A percentile compares a stretch with the other conserved stretches of the same genome.
Evolutionary conservation across 92 coral and sea anemone genomes (phyloP).

Genomic region (Bergia puertoricense): DNA sequence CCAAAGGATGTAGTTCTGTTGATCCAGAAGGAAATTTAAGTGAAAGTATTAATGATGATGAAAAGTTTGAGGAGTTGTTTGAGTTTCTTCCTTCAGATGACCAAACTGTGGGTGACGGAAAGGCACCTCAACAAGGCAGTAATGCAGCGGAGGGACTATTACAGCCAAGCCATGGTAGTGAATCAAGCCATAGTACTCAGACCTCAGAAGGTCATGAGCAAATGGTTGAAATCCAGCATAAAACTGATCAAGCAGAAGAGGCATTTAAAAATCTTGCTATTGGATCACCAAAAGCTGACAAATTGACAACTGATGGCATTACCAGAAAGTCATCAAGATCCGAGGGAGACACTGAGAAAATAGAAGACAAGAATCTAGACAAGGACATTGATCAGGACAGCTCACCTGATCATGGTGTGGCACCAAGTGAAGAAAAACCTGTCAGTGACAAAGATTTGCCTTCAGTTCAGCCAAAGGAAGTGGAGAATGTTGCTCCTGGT

Average conservation of each 20-base stretch:
- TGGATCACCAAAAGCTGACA: not conserved
- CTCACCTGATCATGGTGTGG: not conserved
- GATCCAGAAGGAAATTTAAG: not conserved
- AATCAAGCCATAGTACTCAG: not conserved
- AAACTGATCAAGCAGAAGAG: not conserved
- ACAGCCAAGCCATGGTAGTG: not conserved
- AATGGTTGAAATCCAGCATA: not conserved
- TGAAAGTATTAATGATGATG: not conserved
- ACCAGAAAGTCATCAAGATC: not conserved
- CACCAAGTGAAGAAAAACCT: not conserved
- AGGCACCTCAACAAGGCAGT: not conserved
- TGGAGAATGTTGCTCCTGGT: not conserved
- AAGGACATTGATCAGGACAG: not conserved
- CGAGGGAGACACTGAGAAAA: not conserved
- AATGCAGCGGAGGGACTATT: too few relatives aligned
- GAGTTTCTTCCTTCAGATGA: not conserved
- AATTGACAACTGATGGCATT: not conserved
- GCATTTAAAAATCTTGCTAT: not conserved
- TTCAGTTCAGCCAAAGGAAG: not conserved
- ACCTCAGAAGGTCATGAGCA: not conserved
- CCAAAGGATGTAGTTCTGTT: not conserved
- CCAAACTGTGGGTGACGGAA: not conserved
- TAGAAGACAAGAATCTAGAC: not conserved
- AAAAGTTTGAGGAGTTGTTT: not conserved
- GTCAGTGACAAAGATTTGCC: not conserved